These are phyloP conservation scores for Donacobius atricapilla DNA, from an alignment of 2,113 vertebrate species.

Conservation along the genomic window DNA sequence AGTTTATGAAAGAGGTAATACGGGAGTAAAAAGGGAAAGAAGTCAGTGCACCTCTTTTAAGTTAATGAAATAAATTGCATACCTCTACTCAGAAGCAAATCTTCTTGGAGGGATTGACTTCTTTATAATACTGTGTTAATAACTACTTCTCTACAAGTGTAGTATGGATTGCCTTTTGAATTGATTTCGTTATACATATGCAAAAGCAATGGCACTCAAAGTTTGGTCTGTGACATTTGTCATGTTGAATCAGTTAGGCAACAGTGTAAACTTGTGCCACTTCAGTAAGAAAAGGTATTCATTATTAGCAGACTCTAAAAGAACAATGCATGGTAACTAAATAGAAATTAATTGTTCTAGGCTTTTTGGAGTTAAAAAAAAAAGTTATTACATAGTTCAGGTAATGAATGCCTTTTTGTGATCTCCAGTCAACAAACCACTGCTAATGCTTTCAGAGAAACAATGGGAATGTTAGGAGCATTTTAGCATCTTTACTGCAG, in stretches of 20 bases:
- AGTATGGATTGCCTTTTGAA: constrained; percentile 60
- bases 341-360: constrained; percentile 39
- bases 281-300: constrained; percentile 49
- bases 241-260: constrained; percentile 3
- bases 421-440: background rate
- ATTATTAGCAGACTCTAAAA: constrained; percentile 59
- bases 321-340: constrained; percentile 32
- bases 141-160: constrained; percentile 49
- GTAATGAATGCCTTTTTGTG: constrained; percentile 15
- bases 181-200: constrained; percentile 48
- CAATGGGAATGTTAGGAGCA: background rate
- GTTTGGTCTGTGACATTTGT: constrained; percentile 28
- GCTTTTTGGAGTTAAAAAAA: background rate
- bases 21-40: background rate
- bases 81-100: constrained; percentile 20
- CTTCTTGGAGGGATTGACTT: background rate
- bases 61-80: constrained; percentile 52
- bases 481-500: background rate
- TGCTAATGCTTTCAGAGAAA: background rate
- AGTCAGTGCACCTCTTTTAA: background rate
- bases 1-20: background rate
- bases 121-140: constrained; percentile 32
- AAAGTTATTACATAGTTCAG: constrained; percentile 12
- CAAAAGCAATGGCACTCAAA: constrained; percentile 47
- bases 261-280: constrained; percentile 52